Evolutionary conservation across 2,888 invertebrate species (phyloP), one percentile per base, ranked within the genome.

Genomic region (Epicampocera succincta): DNA sequence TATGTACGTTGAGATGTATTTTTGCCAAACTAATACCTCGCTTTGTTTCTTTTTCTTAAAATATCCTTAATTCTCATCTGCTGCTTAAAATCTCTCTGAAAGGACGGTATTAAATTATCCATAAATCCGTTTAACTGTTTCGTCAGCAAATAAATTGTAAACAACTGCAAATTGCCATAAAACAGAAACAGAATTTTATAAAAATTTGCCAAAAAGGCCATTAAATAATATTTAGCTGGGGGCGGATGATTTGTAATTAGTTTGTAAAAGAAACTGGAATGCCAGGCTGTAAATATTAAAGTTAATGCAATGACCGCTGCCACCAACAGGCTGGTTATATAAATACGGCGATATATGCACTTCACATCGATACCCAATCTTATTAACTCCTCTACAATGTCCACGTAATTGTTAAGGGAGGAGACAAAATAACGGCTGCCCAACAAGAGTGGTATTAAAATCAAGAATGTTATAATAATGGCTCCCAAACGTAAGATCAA

Each of bases 261-360:
- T 48, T 85, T 74, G 65, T 85, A 87, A 80, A 86, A 87, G 46
- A 75, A 76, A 11, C 85, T 72, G 11, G 85, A 84, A 83, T 87
- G 87, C 82, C 84, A 84, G 33, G 84, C 84, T n/a, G 83, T 80
- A 29, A 85, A 83, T 1, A 65, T 0, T 6, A 86, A 13, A 13
- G 80, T 15, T 3, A n/a, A 52, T 1, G 60, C n/a, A 3, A 84
- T 19, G 1, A 12, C 4, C 1, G 50, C 0, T 2, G 65, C 66
- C 0, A 21, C 19, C 2, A 46, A 1, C 1, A 50, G 3, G n/a
- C 72, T 74, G 0, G 84, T 3, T 1, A 44, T 12, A 11, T 85
- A 79, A 3, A 86, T 15, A 11, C 75, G 80, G 0, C 81, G 78
- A 42, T 75, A 82, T 0, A 86, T 74, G 0, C 17, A 56, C 1